Evolutionary conservation across 2,113 vertebrate species (phyloP).

Genomic region (Strix uralensis): DNA sequence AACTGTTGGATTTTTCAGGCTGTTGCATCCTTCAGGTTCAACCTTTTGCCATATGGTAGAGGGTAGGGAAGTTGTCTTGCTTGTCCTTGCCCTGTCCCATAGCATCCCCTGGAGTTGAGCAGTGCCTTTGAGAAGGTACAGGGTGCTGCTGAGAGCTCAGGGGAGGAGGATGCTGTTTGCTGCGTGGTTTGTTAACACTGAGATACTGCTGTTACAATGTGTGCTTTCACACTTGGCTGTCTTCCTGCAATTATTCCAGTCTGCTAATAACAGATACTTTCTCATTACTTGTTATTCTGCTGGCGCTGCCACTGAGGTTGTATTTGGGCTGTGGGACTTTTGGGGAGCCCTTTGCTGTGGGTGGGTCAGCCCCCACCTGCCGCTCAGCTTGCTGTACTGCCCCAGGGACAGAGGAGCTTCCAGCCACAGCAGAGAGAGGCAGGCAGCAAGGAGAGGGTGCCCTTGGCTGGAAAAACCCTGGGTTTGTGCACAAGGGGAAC

Average conservation of each 20-base stretch:
- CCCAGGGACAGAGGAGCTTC: not conserved
- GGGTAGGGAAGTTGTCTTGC: not conserved
- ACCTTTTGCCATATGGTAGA: rapidly evolving
- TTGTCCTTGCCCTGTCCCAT: rapidly evolving
- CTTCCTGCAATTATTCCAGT: not conserved
- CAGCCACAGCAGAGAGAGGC: not conserved
- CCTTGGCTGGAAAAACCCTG: not conserved
- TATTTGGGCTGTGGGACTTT: not conserved
- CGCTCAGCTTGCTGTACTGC: not conserved
- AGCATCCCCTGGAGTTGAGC: rapidly evolving
- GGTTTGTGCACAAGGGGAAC: not conserved
- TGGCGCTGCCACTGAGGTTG: not conserved
- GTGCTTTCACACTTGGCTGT: not conserved
- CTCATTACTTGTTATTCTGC: not conserved
- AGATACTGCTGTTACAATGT: not conserved
- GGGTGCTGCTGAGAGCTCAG: not conserved
- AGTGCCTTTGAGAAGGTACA: not conserved
- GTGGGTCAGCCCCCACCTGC: not conserved
- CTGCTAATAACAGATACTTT: not conserved
- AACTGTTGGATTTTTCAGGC: not conserved
- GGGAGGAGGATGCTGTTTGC: not conserved
- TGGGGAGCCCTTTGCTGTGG: not conserved
- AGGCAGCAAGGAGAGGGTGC: not conserved
- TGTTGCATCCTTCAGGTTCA: not conserved
- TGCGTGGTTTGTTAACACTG: not conserved